Evolutionary conservation across 2,113 vertebrate genomes (phyloP).

Genomic region (Barbus barbus): DNA sequence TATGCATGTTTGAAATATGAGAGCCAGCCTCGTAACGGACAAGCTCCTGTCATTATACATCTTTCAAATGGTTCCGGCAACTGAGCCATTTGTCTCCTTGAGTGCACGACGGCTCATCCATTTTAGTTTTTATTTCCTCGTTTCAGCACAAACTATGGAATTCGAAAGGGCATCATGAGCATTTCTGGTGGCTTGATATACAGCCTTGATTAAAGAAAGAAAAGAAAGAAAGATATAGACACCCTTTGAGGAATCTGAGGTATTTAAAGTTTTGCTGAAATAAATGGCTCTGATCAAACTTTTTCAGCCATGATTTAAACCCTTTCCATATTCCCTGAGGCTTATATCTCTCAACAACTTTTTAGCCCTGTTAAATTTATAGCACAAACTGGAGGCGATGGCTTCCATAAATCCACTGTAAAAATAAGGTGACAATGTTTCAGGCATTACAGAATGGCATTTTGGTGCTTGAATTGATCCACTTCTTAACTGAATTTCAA

Average conservation of each 20-base stretch:
- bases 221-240: not conserved
- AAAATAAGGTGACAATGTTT: not conserved
- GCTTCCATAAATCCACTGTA: not conserved
- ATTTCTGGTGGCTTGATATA: slow-evolving; percentile 22
- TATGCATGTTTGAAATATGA: slow-evolving; percentile 51
- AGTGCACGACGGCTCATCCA: not conserved
- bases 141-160: slow-evolving; percentile 3
- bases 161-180: slow-evolving; percentile 25
- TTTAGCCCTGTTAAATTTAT: not conserved
- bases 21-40: slow-evolving; percentile 23
- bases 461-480: not conserved
- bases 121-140: slow-evolving; percentile 33
- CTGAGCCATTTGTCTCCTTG: slow-evolving; percentile 35
- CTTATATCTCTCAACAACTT: not conserved
- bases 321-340: not conserved
- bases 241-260: not conserved
- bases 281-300: not conserved
- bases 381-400: not conserved
- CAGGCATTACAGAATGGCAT: not conserved
- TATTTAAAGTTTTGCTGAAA: not conserved
- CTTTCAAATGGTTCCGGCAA: slow-evolving; percentile 29
- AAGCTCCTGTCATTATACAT: slow-evolving; percentile 40
- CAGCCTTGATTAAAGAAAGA: slow-evolving; percentile 15
- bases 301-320: not conserved
- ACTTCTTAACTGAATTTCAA: not conserved